Conservation (phyloP, 2,113 vertebrate genomes). For the Synodontis membranacea region DNA sequence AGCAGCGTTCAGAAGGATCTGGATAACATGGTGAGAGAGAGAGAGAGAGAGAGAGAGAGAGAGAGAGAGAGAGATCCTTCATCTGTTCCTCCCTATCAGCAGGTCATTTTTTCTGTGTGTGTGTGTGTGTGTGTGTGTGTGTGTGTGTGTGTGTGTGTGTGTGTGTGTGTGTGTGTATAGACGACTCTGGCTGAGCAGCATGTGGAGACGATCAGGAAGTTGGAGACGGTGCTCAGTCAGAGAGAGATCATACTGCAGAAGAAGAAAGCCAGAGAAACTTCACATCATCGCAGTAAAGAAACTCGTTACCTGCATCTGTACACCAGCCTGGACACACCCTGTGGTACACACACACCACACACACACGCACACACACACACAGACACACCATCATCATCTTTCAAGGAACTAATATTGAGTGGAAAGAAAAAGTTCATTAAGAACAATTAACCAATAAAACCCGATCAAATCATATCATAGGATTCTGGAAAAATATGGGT, state of each 20-base stretch:
- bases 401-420: not conserved
- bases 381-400: not conserved
- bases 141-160: constrained; percentile 31
- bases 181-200: constrained; percentile 85
- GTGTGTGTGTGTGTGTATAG: constrained; percentile 63
- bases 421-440: not conserved
- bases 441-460: no score
- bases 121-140: constrained; percentile 9
- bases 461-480: no score
- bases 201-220: constrained; percentile 76
- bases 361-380: not conserved
- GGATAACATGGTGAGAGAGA: constrained; percentile 82
- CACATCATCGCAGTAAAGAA: constrained; percentile 62
- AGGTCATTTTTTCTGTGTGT: not conserved
- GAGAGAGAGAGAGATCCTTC: not conserved
- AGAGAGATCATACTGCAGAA: constrained; percentile 76
- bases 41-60: not conserved
- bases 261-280: constrained; percentile 57
- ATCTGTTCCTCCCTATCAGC: not conserved
- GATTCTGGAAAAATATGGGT: not conserved
- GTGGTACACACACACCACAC: constrained; percentile 67
- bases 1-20: constrained; percentile 84
- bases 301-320: constrained; percentile 76
- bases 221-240: constrained; percentile 81
- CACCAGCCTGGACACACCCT: constrained; percentile 71